Evolutionary conservation across 2,113 vertebrate species (phyloP).

Genomic region (Ursus arctos): DNA sequence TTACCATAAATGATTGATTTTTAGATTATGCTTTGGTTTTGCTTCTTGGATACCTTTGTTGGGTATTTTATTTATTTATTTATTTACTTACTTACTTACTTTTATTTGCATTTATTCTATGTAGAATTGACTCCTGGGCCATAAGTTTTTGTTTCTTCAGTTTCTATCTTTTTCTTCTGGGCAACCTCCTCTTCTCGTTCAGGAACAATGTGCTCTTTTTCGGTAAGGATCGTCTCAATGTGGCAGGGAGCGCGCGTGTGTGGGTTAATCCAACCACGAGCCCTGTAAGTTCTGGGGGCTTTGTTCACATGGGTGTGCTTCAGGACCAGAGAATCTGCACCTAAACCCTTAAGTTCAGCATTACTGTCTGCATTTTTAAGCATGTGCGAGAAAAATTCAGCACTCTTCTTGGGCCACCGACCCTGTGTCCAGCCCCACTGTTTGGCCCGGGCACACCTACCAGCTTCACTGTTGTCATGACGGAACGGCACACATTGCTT

Average conservation of each 20-base stretch:
- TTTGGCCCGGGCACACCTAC: not conserved
- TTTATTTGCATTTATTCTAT: not conserved
- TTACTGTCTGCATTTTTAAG: not conserved
- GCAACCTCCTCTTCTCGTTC: not conserved
- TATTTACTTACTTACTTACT: not conserved
- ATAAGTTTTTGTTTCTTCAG: not conserved
- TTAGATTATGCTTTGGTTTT: not conserved
- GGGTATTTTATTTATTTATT: not conserved
- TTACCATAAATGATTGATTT: not conserved
- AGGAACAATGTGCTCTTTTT: not conserved
- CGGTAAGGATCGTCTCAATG: not conserved
- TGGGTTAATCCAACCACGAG: not conserved
- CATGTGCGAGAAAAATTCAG: not conserved
- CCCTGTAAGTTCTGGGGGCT: not conserved
- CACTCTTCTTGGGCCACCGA: not conserved
- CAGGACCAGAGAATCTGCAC: not conserved
- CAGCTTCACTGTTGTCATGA: not conserved
- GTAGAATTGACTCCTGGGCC: not conserved
- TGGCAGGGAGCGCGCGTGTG: not conserved
- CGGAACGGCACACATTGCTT: not conserved
- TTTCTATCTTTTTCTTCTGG: not conserved
- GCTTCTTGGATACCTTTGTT: not conserved
- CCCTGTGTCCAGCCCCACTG: not conserved
- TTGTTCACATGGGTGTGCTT: not conserved
- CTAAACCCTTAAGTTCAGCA: not conserved